Base-by-base conservation (phyloP, 2,888 invertebrate species). In the Parascotia fuliginaria region DNA sequence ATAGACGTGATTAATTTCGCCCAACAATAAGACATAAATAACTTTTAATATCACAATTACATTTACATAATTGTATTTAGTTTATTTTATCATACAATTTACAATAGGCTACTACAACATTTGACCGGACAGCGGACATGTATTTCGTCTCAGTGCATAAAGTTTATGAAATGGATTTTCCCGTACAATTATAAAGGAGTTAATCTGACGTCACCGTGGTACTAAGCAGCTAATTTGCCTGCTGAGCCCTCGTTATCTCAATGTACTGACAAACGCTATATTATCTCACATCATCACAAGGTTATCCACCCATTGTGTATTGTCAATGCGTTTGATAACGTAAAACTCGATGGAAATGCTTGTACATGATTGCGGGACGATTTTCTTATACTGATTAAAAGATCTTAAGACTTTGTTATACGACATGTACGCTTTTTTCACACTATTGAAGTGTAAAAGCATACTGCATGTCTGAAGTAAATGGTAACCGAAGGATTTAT, bases 251-350 rank as follows among this genome's bases (percentile, higher is more conserved):
- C 52, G 46, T 70, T 78, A 81, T 84, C 79, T 79, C 53, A 49
- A 54, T 41, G 55, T 70, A 65, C 60, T 57, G 49, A 61, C 45
- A 49, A 57, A 63, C 57, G 55, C 62, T 65, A 68, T 55, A 73
- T 73, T 80, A 83, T 79, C 79, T 75, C 73, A 57, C 73, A 67
- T 75, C 73, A 67, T 57, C 62, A 57, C 86, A 87, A 86, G 86
- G 86, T 81, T 81, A 81, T 73, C 73, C 68, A 69, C 61, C 83
- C 79, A 87, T 86, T 88, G 88, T 88, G 82, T 82, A 84, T 86
- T 85, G 82, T 83, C 76, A 73, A 71, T 73, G 63, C 57, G 55
- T 73, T 74, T 78, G 83, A 84, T 85, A 80, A 81, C 69, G 76
- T 75, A 75, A 76, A 61, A 73, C 67, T 60, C 46, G 58, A 56